Base-by-base conservation (phyloP, 2,797 vertebrate genomes). In the Furcifer pardalis region DNA sequence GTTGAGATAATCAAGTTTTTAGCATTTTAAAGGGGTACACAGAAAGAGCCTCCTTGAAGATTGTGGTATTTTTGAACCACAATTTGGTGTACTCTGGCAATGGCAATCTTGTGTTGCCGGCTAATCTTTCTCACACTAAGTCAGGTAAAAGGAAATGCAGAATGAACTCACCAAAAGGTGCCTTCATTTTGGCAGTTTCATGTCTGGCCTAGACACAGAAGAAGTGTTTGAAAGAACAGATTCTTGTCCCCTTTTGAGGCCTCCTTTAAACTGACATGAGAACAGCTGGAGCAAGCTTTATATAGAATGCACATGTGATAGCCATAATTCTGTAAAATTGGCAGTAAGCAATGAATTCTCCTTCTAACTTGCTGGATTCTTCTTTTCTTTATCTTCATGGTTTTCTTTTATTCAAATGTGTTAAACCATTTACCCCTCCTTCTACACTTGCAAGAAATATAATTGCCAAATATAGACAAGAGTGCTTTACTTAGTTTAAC, bases 251-350 rank as follows among this genome's bases (percentile, higher is more conserved):
- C 7, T 60, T 77, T 69, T 9, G n/a, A 69, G 82, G 82, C 82
- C 82, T 71, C 75, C 66, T 77, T 83, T 69, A 77, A 59, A 59
- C 65, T 78, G 49, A 84, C 75, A 66, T 77, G 44, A 56, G 76
- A 83, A 82, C 81, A 82, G 42, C 72, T 82, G 81, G 37, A 77
- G 65, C 30, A 84, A 77, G 37, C 52, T 84, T 84, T 84, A 84
- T 77, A 83, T 60, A 84, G 37, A 77, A 84, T 65, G 69, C 73
- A 84, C 65, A 84, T 84, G 75, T 37, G 77, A 84, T 44, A 63
- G 63, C 49, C 82, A 83, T 27, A 77, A 59, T 83, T 83, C 63
- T 83, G 19, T 84, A 59, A 69, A 84, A 77, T 69, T 84, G 82
- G 82, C 82, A 84, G 63, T 35, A 71, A 77, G 7, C 13, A 35